A percentile compares a stretch with the other conserved stretches of the same genome.
phyloP scores from a whole-genome alignment of 2,888 invertebrate genomes.

The Agrotis clavis region DNA sequence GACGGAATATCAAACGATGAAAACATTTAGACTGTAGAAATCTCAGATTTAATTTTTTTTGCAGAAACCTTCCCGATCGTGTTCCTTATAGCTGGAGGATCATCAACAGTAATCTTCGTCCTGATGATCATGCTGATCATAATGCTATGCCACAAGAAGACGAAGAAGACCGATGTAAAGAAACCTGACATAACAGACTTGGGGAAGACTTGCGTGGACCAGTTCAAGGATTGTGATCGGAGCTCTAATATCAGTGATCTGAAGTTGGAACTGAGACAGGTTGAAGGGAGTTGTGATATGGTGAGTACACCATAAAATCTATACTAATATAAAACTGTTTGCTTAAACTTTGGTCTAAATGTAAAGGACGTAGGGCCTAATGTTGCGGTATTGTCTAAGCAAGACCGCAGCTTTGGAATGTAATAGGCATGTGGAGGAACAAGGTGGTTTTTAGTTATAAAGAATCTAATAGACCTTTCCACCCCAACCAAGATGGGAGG shows the following conservation, averaged over 20 bases:
- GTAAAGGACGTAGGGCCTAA: too few relatives aligned
- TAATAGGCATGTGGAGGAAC: too few relatives aligned
- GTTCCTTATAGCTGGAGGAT: slow-evolving; percentile 94
- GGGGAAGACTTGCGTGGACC: slow-evolving; percentile 80
- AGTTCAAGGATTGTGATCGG: slow-evolving; percentile 94
- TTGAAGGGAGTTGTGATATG: slow-evolving; percentile 95
- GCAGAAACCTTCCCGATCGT: slow-evolving; percentile 94
- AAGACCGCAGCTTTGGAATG: too few relatives aligned
- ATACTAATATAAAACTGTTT: not conserved
- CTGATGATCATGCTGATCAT: slow-evolving; percentile 95
- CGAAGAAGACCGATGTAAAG: slow-evolving; percentile 88
- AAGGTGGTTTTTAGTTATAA: too few relatives aligned
- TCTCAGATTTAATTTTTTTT: slow-evolving; percentile 64
- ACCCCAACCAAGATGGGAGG: too few relatives aligned
- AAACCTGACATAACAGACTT: slow-evolving; percentile 90
- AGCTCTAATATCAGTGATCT: slow-evolving; percentile 98
- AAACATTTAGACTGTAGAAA: not conserved
- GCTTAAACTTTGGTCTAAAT: too few relatives aligned
- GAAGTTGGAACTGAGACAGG: slow-evolving; percentile 96
- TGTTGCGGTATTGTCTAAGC: too few relatives aligned
- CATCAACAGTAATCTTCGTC: slow-evolving; percentile 95
- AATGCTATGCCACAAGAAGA: slow-evolving; percentile 93
- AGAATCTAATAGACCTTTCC: too few relatives aligned
- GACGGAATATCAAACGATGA: too few relatives aligned
- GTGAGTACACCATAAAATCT: slow-evolving; percentile 78